Conservation (phyloP, 2,888 invertebrate genomes). For the Nysson spinosus region DNA sequence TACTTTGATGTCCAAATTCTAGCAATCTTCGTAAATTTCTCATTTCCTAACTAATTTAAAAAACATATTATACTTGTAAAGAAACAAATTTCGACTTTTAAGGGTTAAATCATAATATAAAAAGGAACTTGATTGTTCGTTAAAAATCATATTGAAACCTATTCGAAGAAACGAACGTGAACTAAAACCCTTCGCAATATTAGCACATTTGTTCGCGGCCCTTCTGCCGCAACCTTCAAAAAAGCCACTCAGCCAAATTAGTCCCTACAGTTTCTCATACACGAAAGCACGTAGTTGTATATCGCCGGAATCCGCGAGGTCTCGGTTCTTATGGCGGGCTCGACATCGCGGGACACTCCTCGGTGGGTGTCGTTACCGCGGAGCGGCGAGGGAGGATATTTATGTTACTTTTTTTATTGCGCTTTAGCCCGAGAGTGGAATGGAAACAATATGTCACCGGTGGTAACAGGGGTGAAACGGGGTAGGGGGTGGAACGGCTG, state of each 20-base stretch:
- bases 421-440: slow-evolving; percentile 70
- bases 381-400: slow-evolving; percentile 67
- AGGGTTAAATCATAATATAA: no score
- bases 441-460: slow-evolving; percentile 76
- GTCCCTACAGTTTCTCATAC: slow-evolving; percentile 50
- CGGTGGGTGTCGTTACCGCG: slow-evolving; percentile 39
- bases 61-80: no score
- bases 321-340: slow-evolving; percentile 62
- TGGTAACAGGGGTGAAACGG: no score
- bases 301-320: slow-evolving; percentile 45
- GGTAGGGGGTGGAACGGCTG: slow-evolving; percentile 42
- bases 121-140: no score
- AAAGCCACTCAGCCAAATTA: slow-evolving; percentile 77
- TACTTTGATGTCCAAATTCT: no score
- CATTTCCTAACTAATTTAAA: no score
- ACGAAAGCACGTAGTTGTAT: slow-evolving; percentile 41
- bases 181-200: no score
- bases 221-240: slow-evolving; percentile 58
- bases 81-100: no score
- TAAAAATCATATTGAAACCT: no score
- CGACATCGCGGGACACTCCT: slow-evolving; percentile 37
- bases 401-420: slow-evolving; percentile 76
- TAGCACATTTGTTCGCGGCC: no score
- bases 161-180: no score
- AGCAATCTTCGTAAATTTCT: no score